Base-by-base conservation (phyloP, 2,113 vertebrate genomes). In the Syngnathus scovelli region DNA sequence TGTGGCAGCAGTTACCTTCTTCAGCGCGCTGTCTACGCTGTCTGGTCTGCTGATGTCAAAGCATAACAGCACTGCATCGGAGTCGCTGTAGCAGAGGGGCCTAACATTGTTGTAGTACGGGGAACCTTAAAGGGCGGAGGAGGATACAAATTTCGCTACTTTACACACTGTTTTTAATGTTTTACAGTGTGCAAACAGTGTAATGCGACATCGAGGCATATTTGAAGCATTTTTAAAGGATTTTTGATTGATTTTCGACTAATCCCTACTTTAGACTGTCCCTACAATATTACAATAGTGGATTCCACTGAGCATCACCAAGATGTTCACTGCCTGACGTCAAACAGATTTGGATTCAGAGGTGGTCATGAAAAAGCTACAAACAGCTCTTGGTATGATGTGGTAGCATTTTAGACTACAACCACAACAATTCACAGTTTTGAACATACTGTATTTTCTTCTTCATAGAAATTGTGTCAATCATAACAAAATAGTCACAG, bases 101-200 rank as follows among this genome's bases (percentile, higher is more conserved):
- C 96, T 90, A 66, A 98, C 96, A 0, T 98, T 98, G 89, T 98
- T 94, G 0, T 98, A 98, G 85, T 98, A 98, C 0, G 95, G 96
- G 58, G 95, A 98, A 11, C 96, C 95, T 97, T 62, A 12, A 69
- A 27, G n/a, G 39, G 72, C 36, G 70, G 12, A 63, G 37, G 15
- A n/a, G 27, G 18, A n/a, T 39, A 39, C 33, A 52, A 37, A 66
- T 44, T 27, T 33, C 2, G 27, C 27, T n/a, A 13, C 23, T 21
- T 61, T 43, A 3, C 12, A 6, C 6, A 39, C 5, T 19, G 1
- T 19, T 2, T 19, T n/a, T 37, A 4, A 18, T 16, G 19, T 19
- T 8, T 39, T 61, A 39, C 37, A 61, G 2, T 7, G 3, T 56
- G 54, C 54, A 33, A 13, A 27, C 23, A 56, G 33, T 56, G 6